phyloP scores from a whole-genome alignment of 2,797 vertebrate genomes.

The Coracias cyanogaster region DNA sequence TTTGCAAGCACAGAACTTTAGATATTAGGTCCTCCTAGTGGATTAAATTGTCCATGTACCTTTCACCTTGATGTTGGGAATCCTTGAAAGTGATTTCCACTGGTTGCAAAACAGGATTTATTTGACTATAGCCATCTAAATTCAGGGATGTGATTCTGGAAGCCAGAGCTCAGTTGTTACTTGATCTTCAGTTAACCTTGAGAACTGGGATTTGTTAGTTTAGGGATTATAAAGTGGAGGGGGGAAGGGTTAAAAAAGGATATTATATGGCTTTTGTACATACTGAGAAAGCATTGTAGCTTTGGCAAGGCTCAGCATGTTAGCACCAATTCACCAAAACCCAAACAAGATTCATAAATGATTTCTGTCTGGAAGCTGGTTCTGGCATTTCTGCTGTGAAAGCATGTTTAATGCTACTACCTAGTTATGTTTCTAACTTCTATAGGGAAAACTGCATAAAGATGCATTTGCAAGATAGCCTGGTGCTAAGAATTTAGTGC shows the following conservation, averaged over 20 bases:
- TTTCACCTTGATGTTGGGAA: background rate
- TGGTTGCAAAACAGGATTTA: background rate
- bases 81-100: background rate
- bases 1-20: background rate
- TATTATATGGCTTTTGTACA: background rate
- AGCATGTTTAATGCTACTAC: fast-evolving
- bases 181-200: background rate
- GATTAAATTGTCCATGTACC: background rate
- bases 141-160: background rate
- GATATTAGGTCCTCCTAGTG: background rate
- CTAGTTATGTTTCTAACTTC: background rate
- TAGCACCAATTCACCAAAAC: background rate
- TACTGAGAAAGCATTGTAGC: background rate
- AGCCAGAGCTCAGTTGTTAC: background rate
- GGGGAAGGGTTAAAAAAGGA: background rate
- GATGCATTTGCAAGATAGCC: background rate
- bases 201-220: conserved; percentile 7
- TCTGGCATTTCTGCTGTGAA: background rate
- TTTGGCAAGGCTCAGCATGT: background rate
- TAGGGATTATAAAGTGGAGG: background rate
- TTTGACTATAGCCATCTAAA: background rate
- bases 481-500: fast-evolving
- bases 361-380: background rate
- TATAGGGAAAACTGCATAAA: background rate
- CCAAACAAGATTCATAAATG: background rate